Percentiles rank a stretch among this genome's conserved stretches.
These are phyloP conservation scores for Nibea albiflora DNA, from an alignment of 2,113 vertebrate species.

Conservation along the genomic window DNA sequence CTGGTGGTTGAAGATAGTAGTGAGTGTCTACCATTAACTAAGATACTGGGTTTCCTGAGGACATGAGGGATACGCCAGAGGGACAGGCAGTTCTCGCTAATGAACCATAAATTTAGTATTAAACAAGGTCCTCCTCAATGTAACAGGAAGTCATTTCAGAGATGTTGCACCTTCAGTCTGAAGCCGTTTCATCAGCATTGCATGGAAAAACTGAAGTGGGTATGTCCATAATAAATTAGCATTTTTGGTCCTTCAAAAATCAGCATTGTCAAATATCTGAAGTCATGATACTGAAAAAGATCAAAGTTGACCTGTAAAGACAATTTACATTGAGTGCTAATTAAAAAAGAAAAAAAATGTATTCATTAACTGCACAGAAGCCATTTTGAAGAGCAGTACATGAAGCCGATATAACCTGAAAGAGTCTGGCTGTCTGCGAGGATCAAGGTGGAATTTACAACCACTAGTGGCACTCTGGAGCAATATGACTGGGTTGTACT, in stretches of 20 bases:
- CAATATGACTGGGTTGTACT: neutral
- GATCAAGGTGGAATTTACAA: neutral
- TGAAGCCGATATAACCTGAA: neutral
- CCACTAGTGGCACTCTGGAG: neutral
- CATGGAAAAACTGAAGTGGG: constrained; percentile 6
- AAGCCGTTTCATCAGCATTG: constrained; percentile 55
- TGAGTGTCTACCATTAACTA: constrained; percentile 29
- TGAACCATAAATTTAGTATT: constrained; percentile 51
- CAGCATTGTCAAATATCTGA: constrained; percentile 4
- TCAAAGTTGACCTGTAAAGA: neutral
- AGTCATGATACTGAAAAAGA: constrained; percentile 7
- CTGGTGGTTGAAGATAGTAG: constrained; percentile 72
- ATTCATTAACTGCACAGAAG: neutral
- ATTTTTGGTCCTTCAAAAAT: constrained; percentile 1
- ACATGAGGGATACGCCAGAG: constrained; percentile 47
- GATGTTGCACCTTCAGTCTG: constrained; percentile 42
- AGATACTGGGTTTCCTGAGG: constrained; percentile 45
- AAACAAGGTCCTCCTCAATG: constrained; percentile 45
- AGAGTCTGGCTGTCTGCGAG: neutral
- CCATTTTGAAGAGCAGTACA: neutral
- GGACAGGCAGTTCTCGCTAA: constrained; percentile 31
- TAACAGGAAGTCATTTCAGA: constrained; percentile 33
- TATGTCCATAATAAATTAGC: constrained; percentile 3
- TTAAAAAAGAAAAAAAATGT: neutral
- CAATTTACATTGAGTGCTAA: neutral